These are phyloP conservation scores for Pristis pectinata DNA, from an alignment of 2,797 vertebrate genomes.

Conservation along the genomic window DNA sequence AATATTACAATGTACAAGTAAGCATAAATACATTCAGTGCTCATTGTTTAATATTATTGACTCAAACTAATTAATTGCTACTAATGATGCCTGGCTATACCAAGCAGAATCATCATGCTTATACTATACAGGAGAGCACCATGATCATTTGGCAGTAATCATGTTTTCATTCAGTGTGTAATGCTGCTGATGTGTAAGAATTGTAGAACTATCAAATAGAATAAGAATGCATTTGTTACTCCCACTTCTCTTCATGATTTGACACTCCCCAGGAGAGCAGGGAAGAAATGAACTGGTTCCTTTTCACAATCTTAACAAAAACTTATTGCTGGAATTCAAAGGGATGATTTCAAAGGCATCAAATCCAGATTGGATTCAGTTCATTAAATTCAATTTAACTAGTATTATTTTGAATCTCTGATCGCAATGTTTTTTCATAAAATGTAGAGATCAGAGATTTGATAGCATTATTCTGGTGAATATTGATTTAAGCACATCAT, in stretches of 20 bases:
- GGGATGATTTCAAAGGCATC: not conserved
- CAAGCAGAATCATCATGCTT: not conserved
- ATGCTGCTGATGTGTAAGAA: not conserved
- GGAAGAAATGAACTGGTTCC: not conserved
- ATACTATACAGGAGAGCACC: not conserved
- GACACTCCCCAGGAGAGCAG: not conserved
- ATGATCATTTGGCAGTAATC: not conserved
- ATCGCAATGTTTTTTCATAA: not conserved
- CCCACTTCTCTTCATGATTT: not conserved
- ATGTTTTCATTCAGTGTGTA: not conserved
- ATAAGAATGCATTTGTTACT: not conserved
- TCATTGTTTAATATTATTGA: slow-evolving; percentile 33
- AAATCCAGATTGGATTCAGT: not conserved
- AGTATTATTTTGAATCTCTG: not conserved
- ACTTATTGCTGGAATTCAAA: not conserved
- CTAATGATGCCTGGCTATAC: slow-evolving; percentile 5
- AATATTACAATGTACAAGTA: slow-evolving; percentile 26
- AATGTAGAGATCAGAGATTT: not conserved
- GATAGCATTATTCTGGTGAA: not conserved
- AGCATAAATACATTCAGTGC: slow-evolving; percentile 30
- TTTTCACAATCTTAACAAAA: not conserved
- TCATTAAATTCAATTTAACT: not conserved
- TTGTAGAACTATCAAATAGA: not conserved
- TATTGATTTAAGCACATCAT: not conserved
- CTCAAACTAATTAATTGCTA: slow-evolving; percentile 24